Base-by-base conservation (phyloP, 1,140 invertebrate genomes). In the Temnothorax curvispinosus region DNA sequence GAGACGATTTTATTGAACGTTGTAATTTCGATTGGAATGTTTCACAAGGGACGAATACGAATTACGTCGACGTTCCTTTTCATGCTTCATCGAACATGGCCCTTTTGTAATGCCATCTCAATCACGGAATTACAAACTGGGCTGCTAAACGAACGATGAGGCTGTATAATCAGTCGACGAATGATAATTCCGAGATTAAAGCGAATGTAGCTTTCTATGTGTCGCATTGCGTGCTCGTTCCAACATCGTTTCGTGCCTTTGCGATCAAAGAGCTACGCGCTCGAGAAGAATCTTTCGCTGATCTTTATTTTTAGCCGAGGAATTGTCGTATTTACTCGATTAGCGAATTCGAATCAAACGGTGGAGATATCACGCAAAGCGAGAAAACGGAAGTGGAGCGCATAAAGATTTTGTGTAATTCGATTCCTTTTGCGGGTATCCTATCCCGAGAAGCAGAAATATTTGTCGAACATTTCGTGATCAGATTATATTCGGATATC, bases 141-240 rank as follows among this genome's bases (percentile, higher is more conserved):
- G 41, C n/a, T 75, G 80, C 80, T 82, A 74, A 82, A 74, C 54
- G 80, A 84, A 84, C 69, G 38, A 9, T 44, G 47, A 13, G 52
- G 9, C 54, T 32, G 54, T 75, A 44, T 47, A 84, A 84, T 84
- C 80, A 81, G 27, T 81, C 84, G 60, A 35, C 35, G 72, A 85
- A 85, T 85, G 58, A 85, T 77, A 85, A 77, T 77, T 85, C n/a
- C 74, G 58, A 64, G 84, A 85, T 85, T 80, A 76, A 76, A 85
- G 75, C 84, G 72, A 15, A 67, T 85, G 58, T 56, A 27, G 47
- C 62, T 67, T 62, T 27, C 38, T 27, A 11, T 47, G 54, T 35
- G 21, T 76, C n/a, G 69, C 27, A 18, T 21, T 58, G 62, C 60
- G 35, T 58, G 11, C 21, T 21, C 47, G 64, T 69, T 75, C 71